Conservation (phyloP, 2,797 vertebrate species). For the Mareca penelope region DNA sequence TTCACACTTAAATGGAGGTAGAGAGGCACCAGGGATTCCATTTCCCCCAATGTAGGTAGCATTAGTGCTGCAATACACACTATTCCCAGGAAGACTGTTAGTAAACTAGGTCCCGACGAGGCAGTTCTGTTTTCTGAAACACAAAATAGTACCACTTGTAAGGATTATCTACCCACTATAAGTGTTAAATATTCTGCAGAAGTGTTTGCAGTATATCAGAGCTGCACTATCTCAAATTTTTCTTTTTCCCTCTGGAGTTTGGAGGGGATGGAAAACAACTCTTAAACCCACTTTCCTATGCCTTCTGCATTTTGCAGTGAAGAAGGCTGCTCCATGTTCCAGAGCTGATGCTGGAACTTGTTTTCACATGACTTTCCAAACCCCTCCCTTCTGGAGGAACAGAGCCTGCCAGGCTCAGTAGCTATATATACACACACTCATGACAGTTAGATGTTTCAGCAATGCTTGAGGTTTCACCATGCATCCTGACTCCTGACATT, state of each 20-base stretch:
- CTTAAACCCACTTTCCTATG: background rate
- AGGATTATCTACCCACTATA: background rate
- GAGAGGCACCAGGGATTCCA: constrained; percentile 98
- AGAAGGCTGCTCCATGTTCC: background rate
- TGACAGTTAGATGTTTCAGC: background rate
- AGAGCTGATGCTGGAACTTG: constrained; percentile 5
- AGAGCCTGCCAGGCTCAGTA: constrained; percentile 9
- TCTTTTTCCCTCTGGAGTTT: background rate
- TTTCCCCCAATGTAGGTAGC: constrained; percentile 96
- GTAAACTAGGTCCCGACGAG: constrained; percentile 93
- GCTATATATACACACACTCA: background rate
- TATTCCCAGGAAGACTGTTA: constrained; percentile 94
- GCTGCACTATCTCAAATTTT: background rate
- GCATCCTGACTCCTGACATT: background rate
- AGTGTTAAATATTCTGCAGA: background rate
- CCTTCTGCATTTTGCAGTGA: background rate
- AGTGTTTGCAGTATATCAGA: background rate
- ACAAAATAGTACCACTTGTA: background rate
- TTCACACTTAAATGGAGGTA: constrained; percentile 99
- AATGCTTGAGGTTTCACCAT: background rate
- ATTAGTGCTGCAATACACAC: constrained; percentile 95
- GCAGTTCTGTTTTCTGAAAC: constrained; percentile 87
- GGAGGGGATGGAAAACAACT: background rate
- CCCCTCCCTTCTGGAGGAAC: background rate
- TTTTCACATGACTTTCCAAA: constrained; percentile 15